Evolutionary conservation across 2,888 invertebrate genomes (phyloP), one percentile per base, ranked within the genome.

Genomic region (Himalopsyche anomala): DNA sequence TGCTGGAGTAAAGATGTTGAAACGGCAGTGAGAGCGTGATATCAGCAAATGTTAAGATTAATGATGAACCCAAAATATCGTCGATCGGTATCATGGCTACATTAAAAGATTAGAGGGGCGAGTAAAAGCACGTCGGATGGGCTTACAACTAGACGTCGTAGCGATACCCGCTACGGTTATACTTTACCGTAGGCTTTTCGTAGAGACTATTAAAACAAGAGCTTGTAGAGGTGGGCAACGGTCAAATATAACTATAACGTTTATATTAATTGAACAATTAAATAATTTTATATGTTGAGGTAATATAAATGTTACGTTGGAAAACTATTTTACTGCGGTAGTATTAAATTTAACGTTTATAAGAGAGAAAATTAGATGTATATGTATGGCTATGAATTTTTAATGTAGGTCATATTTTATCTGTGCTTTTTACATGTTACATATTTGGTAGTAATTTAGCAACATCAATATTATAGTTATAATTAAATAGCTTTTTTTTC

Each of bases 11-110:
- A 74, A 74, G 74, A 74, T 74, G 74, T 74, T 74, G 74, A 74
- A 74, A 74, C 74, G 74, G 74, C 36, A 74, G 36, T 74, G 12
- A 74, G 74, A 74, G 36, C 15, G 15, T 74, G 74, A 74, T 74
- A 74, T 74, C 74, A 74, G 74, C 74, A 74, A 74, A 74, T 74
- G 74, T 74, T 12, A 74, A 74, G 74, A 74, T 74, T 74, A 74
- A 74, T 74, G 74, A 38, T 74, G 74, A 36, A 74, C 74, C 74
- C 74, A 9, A 74, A 74, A 74, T 74, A 74, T 38, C 74, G 74
- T 74, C 74, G 74, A 74, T 74, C 38, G 74, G 74, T 74, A 74
- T 74, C 74, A 74, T 38, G 12, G 74, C 74, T 74, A 74, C 74
- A 74, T 74, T 74, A 74, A 74, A 74, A 74, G 74, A 74, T 74